Evolutionary conservation across 2,797 vertebrate genomes (phyloP), one percentile per base, ranked within the genome.

Genomic region (Neosilurus hyrtlii): DNA sequence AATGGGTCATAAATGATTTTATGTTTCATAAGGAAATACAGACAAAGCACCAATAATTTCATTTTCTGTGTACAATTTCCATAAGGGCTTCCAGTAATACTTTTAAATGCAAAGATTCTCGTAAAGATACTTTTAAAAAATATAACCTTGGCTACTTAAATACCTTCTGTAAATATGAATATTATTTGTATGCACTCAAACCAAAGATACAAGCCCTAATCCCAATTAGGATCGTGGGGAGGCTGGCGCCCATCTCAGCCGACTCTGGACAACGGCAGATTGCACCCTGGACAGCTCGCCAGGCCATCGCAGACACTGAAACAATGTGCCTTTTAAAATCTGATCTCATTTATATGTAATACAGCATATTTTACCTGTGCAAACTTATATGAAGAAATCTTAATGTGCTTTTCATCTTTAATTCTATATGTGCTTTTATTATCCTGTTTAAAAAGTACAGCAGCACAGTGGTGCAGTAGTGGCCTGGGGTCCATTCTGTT

Each of bases 51-150:
- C 74, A 57, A 54, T 86, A 65, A 86, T 85, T 76, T 30, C 54
- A 80, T 86, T 85, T 71, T 22, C 77, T 59, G 37, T 14, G 59
- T 78, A 62, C 62, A 81, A 83, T 65, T 61, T 62, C 82, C 74
- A 68, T 79, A 57, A 84, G 16, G 3, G 56, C 52, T 85, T 86
- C 86, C 87, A 84, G 87, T 78, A 88, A 87, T 35, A 65, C 80
- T 76, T 73, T 52, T 59, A 37, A 54, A 79, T 85, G 67, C 75
- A 49, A 67, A 84, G 73, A 49, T 80, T 88, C 83, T 81, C 73
- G 75, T 83, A 85, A 86, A 85, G 73, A 62, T 59, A 73, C 56
- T 84, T 49, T 37, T 51, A 62, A 81, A 79, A 65, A 59, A 68
- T 66, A 78, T 66, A 57, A 16, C 35, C 49, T 37, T 54, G 51